Conservation (phyloP, 2,888 invertebrate species). For the Lutraria lutraria region DNA sequence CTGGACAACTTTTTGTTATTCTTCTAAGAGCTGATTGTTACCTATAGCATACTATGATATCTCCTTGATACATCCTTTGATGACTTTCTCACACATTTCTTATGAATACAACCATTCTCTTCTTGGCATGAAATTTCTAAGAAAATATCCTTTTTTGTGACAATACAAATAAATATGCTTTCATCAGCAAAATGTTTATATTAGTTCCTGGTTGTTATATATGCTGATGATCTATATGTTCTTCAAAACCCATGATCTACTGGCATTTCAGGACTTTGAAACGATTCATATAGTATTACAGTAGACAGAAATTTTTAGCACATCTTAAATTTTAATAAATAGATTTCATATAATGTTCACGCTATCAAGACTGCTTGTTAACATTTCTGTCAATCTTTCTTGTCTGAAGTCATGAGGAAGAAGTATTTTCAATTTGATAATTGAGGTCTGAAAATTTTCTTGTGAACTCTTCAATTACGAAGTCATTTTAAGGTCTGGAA, state of each 20-base stretch:
- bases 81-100: not conserved
- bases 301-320: not conserved
- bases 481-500: not conserved
- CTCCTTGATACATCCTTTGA: not conserved
- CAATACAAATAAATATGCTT: not conserved
- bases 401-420: not conserved
- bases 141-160: not conserved
- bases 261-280: not conserved
- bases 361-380: not conserved
- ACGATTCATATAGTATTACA: not conserved
- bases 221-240: not conserved
- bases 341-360: not conserved
- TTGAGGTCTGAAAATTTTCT: not conserved
- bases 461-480: not conserved
- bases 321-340: not conserved
- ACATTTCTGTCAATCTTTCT: not conserved
- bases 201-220: not conserved
- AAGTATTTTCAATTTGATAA: not conserved
- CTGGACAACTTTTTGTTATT: constrained; percentile 16
- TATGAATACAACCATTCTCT: not conserved
- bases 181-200: not conserved
- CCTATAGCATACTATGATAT: too few relatives aligned
- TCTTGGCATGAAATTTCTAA: not conserved
- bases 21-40: not conserved
- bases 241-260: not conserved